Conservation (phyloP, 2,797 vertebrate species). For the Coendou prehensilis region DNA sequence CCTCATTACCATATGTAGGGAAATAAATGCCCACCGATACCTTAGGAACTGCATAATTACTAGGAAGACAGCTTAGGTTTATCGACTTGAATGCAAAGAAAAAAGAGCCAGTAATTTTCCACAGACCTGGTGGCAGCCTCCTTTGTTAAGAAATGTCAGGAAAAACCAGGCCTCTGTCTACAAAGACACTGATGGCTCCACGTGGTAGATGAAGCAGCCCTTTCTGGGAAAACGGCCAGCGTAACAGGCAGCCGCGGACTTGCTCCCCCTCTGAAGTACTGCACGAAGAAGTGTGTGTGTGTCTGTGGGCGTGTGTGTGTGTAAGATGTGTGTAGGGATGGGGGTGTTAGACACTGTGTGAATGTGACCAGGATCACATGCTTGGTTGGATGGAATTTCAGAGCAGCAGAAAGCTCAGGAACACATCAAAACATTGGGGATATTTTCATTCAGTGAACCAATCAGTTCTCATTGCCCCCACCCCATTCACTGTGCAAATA, state of each 20-base stretch:
- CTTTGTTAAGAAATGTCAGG: conserved; percentile 45
- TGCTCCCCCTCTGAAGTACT: not conserved
- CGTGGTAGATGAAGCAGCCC: not conserved
- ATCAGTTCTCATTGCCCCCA: not conserved
- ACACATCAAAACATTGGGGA: not conserved
- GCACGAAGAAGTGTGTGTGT: not conserved
- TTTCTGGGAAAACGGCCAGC: not conserved
- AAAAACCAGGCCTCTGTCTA: conserved; percentile 42
- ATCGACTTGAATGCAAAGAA: not conserved
- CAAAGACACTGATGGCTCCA: conserved; percentile 34
- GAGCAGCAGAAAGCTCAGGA: not conserved
- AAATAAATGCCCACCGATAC: conserved; percentile 8
- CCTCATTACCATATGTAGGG: not conserved
- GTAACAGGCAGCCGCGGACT: not conserved
- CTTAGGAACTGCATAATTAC: not conserved
- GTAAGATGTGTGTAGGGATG: not conserved
- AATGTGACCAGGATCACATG: not conserved
- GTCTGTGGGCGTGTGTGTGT: not conserved
- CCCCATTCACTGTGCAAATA: not conserved
- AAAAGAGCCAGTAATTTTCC: not conserved
- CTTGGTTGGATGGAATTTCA: not conserved
- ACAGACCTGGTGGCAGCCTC: not conserved
- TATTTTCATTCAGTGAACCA: not conserved
- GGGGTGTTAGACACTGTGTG: not conserved
- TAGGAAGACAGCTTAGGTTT: conserved; percentile 1